Base-by-base conservation (phyloP, 1,140 invertebrate species). In the Ganaspis sp. region DNA sequence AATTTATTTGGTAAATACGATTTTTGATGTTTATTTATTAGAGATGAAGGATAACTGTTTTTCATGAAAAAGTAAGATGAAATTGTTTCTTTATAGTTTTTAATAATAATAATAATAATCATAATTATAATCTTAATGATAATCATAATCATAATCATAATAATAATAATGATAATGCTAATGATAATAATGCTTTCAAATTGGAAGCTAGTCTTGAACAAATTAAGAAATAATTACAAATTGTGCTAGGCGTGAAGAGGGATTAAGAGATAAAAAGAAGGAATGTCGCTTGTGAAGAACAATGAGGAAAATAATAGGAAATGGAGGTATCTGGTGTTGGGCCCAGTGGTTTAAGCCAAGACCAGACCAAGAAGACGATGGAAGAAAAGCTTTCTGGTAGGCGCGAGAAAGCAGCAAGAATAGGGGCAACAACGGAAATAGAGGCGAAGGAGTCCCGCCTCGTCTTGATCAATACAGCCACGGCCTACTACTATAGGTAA, bases 401-500 rank as follows among this genome's bases (percentile, higher is more conserved):
- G 86, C 85, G 87, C 85, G 84, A 88, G 86, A 85, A 87, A 84
- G 85, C 87, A 87, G 89, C 54, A 58, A 58, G 86, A 89, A 89
- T 87, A 87, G 87, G 87, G 87, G 87, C 85, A 89, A 88, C 85
- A 89, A 88, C 88, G 86, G 87, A 88, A 89, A 87, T 89, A 89
- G 87, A 89, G 84, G 88, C 85, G 86, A 87, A 89, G 87, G 85
- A 87, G 87, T 78, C 86, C 88, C 87, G 87, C 89, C 86, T 89
- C 88, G 88, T 90, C 89, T 90, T 91, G 90, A 91, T 91, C 89
- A 90, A 90, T 91, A 91, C 88, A 89, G 89, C 87, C 82, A 88
- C 85, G 87, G 88, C 88, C 89, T 90, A 88, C 86, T 82, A 83
- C 83, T 83, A 88, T 89, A 90, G 86, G 85, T 87, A 88, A 87